These are phyloP conservation scores for Pantherophis vulpinus DNA, from an alignment of 2,797 vertebrate species.

Conservation along the genomic window DNA sequence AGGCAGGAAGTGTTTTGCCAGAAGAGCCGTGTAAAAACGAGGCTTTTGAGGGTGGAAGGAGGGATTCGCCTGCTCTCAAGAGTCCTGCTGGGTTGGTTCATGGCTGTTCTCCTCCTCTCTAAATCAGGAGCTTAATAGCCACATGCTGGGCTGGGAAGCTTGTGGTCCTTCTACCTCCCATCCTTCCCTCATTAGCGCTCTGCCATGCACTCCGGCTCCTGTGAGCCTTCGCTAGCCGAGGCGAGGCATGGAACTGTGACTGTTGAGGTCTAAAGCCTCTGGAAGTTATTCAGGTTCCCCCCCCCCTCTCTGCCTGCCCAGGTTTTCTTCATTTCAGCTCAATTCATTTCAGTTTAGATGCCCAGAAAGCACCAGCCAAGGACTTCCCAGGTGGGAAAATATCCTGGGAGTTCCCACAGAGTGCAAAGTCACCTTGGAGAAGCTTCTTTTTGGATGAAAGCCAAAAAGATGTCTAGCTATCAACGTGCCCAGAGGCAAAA, in stretches of 20 bases:
- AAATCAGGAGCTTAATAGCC: background rate
- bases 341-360: too few species aligned
- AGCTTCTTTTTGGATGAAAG: background rate
- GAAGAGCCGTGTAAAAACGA: background rate
- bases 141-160: background rate
- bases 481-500: background rate
- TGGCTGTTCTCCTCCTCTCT: background rate
- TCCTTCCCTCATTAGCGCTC: background rate
- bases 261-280: background rate
- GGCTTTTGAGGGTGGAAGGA: background rate
- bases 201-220: background rate
- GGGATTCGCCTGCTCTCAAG: background rate
- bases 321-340: background rate
- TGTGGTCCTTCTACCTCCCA: background rate
- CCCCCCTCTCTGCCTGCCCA: background rate
- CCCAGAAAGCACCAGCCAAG: background rate
- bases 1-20: background rate
- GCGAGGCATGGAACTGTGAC: background rate
- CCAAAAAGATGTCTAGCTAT: background rate
- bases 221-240: background rate
- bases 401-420: background rate
- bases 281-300: background rate
- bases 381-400: background rate
- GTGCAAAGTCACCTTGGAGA: background rate
- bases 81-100: background rate